A percentile compares a stretch with the other conserved stretches of the same genome.
phyloP scores from a whole-genome alignment of 2,888 invertebrate species.

The Phengaris arion region DNA sequence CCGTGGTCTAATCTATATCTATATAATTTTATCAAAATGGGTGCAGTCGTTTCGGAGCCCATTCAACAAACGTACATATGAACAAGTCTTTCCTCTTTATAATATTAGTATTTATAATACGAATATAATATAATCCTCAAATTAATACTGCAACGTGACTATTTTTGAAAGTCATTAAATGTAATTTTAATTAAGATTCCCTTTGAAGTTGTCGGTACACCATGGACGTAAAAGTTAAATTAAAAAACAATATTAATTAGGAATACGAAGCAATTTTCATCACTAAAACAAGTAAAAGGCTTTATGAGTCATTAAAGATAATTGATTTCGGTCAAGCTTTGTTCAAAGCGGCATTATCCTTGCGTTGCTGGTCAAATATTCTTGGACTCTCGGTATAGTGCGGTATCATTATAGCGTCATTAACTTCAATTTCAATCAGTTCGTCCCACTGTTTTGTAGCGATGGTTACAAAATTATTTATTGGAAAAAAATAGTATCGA shows the following conservation, averaged over 20 bases:
- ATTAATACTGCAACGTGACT: neutral
- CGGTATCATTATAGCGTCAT: conserved; percentile 25
- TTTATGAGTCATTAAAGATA: conserved; percentile 61
- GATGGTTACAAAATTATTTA: no score
- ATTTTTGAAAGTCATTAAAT: neutral
- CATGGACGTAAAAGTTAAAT: neutral
- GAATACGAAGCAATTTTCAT: conserved; percentile 1
- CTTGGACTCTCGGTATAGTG: neutral
- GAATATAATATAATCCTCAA: neutral
- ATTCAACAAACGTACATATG: no score
- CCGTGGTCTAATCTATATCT: no score
- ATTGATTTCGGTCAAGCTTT: conserved; percentile 58
- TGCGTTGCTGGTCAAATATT: conserved; percentile 45
- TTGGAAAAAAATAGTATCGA: no score
- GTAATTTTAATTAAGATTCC: neutral
- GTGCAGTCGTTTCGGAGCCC: no score
- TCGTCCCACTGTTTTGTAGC: neutral
- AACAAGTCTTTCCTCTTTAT: no score
- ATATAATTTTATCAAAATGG: no score
- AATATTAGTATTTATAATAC: neutral
- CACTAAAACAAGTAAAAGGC: conserved; percentile 25
- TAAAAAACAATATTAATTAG: conserved; percentile 21
- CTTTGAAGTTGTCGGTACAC: neutral
- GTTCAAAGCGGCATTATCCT: conserved; percentile 33
- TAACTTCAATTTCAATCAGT: conserved; percentile 1